Base-by-base conservation (phyloP, 2,113 vertebrate species). In the Prochilodus magdalenae region DNA sequence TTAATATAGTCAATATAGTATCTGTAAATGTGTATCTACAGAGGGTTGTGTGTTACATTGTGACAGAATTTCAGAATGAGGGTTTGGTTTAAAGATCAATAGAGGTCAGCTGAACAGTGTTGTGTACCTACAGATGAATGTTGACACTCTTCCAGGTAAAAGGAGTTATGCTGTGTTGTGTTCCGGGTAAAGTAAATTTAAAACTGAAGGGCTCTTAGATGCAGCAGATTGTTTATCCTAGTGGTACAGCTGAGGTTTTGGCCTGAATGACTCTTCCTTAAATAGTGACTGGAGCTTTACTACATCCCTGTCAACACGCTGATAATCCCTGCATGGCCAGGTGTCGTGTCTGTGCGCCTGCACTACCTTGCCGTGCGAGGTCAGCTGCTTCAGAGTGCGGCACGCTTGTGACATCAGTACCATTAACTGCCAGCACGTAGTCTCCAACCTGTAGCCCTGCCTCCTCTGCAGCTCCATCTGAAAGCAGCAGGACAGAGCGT, bases 391-490 rank as follows among this genome's bases (percentile, higher is more conserved):
- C 96, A 30, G 96, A 96, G 14, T 97, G 96, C 73, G 94, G 95
- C 51, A 92, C 91, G 14, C 93, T 95, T 65, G 95, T 96, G 83
- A 99, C 97, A 87, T 98, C 95, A 0, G 94, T 96, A 78, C 96
- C 96, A 5, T 97, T 98, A 73, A 98, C 95, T 66, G 96, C 94
- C 81, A 96, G 87, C 69, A 97, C 93, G 63, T 92, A 94, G 66
- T 98, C 97, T 82, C 97, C 96, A 0, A 96, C 93, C 74, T 94
- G 93, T 62, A 98, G 93, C 0, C 96, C 94, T 0, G 96, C 95
- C 90, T 98, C 96, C 83, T 98, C 96, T 20, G 96, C 96, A 0
- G 95, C 93, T 2, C 96, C 95, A 84, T 98, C 97, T 98, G 85
- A 47, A 90, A 89, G 4, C 2, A 76, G 78, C 26, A 71, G 36